These are phyloP conservation scores for Pandemis corylana DNA, from an alignment of 2,888 invertebrate species.

Conservation along the genomic window DNA sequence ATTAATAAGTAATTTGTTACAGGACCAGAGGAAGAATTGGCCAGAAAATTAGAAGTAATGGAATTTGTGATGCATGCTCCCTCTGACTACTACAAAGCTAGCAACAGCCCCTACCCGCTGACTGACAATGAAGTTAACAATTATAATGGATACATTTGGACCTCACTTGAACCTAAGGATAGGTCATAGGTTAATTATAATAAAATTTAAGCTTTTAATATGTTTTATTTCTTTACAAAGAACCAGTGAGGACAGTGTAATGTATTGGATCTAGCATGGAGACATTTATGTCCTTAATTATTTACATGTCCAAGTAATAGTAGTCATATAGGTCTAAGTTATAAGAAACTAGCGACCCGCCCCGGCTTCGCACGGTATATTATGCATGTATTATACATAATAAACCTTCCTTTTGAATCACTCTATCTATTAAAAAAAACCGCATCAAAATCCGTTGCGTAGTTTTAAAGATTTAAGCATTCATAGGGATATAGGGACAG, in stretches of 20 bases:
- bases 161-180: constrained; percentile 82
- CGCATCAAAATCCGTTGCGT: too few species aligned
- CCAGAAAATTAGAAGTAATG: constrained; percentile 93
- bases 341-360: too few species aligned
- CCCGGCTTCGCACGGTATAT: too few species aligned
- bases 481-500: too few species aligned
- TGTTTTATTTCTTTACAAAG: constrained; percentile 26
- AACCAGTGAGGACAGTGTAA: too few species aligned
- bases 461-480: too few species aligned
- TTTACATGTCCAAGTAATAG: too few species aligned
- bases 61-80: constrained; percentile 97
- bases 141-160: constrained; percentile 87
- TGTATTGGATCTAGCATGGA: neutral
- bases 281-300: too few species aligned
- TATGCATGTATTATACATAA: too few species aligned
- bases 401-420: too few species aligned
- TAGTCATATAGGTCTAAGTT: too few species aligned
- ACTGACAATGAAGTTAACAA: constrained; percentile 76
- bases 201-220: neutral
- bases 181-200: constrained; percentile 52
- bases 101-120: constrained; percentile 90
- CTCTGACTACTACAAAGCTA: constrained; percentile 93
- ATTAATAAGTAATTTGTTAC: constrained; percentile 45
- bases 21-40: constrained; percentile 96
- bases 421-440: too few species aligned